Evolutionary conservation across 2,113 vertebrate genomes (phyloP).

Genomic region (Aphelocoma coerulescens): DNA sequence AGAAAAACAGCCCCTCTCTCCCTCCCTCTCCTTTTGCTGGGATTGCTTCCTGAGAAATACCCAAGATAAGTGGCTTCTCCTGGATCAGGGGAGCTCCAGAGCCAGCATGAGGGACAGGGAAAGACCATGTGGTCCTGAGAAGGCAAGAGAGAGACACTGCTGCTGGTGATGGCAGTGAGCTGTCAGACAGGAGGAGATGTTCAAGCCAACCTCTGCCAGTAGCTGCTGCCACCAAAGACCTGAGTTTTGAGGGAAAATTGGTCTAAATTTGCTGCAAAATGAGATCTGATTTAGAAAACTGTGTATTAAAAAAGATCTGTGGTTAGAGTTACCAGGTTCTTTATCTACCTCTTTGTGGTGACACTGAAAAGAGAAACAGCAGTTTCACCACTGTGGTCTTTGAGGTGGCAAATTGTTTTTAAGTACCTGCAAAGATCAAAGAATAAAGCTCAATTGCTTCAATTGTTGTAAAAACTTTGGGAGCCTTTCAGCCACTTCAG

Average conservation of each 20-base stretch:
- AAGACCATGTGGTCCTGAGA: background rate
- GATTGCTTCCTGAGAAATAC: background rate
- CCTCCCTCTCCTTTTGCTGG: background rate
- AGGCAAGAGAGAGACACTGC: background rate
- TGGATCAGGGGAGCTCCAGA: background rate
- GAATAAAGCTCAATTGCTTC: constrained; percentile 4
- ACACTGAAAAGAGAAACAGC: background rate
- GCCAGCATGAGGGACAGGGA: background rate
- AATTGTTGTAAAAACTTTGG: background rate
- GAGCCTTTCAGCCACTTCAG: constrained; percentile 28
- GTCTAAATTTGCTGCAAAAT: background rate
- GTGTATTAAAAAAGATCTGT: background rate
- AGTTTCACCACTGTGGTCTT: background rate
- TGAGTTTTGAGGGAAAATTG: background rate
- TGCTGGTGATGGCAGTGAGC: background rate
- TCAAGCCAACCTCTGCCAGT: background rate
- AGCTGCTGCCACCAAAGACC: background rate
- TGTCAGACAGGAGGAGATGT: background rate
- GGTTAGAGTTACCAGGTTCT: background rate
- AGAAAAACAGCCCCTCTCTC: background rate
- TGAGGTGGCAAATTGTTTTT: background rate
- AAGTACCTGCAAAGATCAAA: constrained; percentile 17
- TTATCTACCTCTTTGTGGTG: background rate
- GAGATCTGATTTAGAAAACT: background rate
- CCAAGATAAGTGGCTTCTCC: background rate